Evolutionary conservation across 2,888 invertebrate genomes (phyloP), one percentile per base, ranked within the genome.

Genomic region (Ashinkailepas kermadecensis): DNA sequence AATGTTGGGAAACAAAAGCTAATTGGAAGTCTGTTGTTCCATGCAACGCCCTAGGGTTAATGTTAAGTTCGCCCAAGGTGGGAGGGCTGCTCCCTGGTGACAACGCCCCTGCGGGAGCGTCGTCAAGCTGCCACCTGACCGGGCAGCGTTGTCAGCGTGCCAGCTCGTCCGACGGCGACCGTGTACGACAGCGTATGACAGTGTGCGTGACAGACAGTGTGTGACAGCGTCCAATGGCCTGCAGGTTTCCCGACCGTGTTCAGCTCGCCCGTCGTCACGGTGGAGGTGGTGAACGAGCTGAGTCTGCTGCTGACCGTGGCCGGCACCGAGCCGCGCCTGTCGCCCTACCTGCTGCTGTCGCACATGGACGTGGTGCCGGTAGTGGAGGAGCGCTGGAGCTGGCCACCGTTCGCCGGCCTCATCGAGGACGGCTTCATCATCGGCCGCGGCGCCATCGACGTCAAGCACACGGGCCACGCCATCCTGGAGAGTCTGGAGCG

Each of bases 351-450:
- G 83, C 85, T 90, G 81, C 86, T 88, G 84, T 88, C 88, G 62
- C 90, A 90, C 85, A 84, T 90, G 81, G 90, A 90, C 85, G 90
- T 90, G 23, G 90, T 90, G 3, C 89, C 90, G 56, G 87, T 84
- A 78, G 85, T 85, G 70, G 85, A 84, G 13, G 84, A 84, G 15
- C 86, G 87, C 87, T 85, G 85, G 81, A 86, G 86, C 56, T 86
- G 87, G 23, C 83, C 83, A 39, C 89, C 89, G 15, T 90, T 89
- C 84, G 86, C 85, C 80, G 89, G 88, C 9, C 85, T 86, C n/a
- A 86, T 89, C 57, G 87, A 86, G n/a, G 81, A 81, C 25, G 74
- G 74, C 54, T 88, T 86, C 83, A 87, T 90, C 65, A 89, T 89
- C 85, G 90, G 88, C 18, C 85, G 90, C 83, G 90, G 90, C 70